Evolutionary conservation across 2,113 vertebrate genomes (phyloP).

Genomic region (Choloepus hoffmanni): DNA sequence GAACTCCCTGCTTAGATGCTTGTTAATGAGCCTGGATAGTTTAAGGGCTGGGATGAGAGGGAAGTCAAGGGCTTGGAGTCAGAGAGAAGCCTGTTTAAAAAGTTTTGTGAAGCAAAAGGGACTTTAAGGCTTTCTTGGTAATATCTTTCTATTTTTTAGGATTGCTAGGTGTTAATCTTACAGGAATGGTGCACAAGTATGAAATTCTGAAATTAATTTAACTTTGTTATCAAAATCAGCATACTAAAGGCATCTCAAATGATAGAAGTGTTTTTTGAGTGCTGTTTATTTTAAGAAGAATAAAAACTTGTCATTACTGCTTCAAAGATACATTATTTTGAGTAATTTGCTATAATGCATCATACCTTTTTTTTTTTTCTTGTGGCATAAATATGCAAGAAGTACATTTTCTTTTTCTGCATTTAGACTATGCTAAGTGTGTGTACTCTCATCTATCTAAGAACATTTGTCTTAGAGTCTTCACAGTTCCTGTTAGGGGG

Average conservation of each 20-base stretch:
- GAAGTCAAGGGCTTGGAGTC: no score
- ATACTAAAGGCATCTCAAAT: background rate
- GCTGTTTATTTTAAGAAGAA: constrained; percentile 12
- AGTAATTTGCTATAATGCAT: background rate
- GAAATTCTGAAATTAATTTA: constrained; percentile 42
- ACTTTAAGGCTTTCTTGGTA: no score
- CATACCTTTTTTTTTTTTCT: background rate
- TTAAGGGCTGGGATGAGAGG: no score
- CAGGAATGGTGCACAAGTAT: background rate
- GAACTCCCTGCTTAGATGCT: no score
- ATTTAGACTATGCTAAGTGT: background rate
- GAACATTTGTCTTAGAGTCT: background rate
- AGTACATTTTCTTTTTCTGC: background rate
- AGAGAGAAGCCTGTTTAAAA: no score
- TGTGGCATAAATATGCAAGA: background rate
- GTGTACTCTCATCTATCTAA: background rate
- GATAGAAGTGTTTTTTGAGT: background rate
- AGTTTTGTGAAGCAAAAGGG: no score
- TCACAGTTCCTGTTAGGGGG: background rate
- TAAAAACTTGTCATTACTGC: background rate
- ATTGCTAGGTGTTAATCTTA: background rate
- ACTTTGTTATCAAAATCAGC: constrained; percentile 8
- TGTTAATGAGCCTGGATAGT: no score
- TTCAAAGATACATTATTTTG: background rate
- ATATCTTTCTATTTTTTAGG: background rate